Conservation (phyloP, 2,797 vertebrate species). For the Forpus xanthops region DNA sequence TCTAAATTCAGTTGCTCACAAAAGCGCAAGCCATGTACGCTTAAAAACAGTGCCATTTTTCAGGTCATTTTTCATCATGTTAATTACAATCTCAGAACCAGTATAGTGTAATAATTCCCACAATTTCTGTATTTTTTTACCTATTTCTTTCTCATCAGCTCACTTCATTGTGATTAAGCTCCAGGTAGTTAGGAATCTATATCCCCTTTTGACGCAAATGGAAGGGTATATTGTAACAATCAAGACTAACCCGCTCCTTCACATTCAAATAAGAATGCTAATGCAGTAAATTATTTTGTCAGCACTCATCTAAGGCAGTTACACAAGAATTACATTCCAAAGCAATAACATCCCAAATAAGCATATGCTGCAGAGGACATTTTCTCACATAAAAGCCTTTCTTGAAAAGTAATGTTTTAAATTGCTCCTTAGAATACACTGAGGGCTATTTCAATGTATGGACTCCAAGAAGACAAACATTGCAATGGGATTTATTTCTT, state of each 20-base stretch:
- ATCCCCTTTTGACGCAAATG: not conserved
- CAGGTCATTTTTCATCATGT: not conserved
- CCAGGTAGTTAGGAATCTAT: not conserved
- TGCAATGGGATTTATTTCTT: not conserved
- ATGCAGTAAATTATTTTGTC: not conserved
- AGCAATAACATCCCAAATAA: not conserved
- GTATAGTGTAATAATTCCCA: not conserved
- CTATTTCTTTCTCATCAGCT: not conserved
- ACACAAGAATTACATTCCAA: not conserved
- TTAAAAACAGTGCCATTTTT: not conserved
- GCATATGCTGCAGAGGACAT: not conserved
- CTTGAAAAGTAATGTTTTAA: not conserved
- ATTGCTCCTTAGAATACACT: not conserved
- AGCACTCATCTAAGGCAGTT: not conserved
- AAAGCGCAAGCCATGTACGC: not conserved
- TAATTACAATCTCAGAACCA: not conserved
- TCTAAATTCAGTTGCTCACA: not conserved
- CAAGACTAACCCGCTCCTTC: not conserved
- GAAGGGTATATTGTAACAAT: not conserved
- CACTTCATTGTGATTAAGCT: not conserved
- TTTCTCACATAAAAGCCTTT: not conserved
- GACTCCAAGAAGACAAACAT: not conserved
- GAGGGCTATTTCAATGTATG: not conserved
- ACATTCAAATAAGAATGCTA: not conserved
- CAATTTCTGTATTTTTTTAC: not conserved